A percentile compares a stretch with the other conserved stretches of the same genome.
Conservation (phyloP, 2,113 vertebrate species). For the Pollimyrus isidori region DNA sequence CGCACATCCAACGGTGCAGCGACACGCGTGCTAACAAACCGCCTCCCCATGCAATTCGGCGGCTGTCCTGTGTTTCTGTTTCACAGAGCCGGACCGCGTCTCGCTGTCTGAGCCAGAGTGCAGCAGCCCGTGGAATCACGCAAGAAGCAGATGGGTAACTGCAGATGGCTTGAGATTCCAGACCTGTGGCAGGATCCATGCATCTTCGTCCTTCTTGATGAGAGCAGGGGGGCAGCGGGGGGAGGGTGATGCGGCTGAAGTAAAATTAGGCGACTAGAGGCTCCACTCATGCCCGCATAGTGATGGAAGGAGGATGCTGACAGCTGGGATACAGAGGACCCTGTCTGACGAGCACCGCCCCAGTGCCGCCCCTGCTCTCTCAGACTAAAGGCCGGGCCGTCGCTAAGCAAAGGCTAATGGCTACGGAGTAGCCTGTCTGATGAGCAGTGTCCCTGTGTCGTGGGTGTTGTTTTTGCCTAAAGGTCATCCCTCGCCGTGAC, state of each 20-base stretch:
- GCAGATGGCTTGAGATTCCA: neutral
- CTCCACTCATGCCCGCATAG: neutral
- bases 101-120: neutral
- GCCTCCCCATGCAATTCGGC: neutral
- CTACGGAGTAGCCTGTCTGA: neutral
- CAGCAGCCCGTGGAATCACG: neutral
- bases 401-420: neutral
- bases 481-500: too few species aligned
- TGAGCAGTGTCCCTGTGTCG: too few species aligned
- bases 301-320: neutral
- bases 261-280: neutral
- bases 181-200: neutral
- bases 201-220: neutral
- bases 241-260: neutral
- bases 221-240: neutral
- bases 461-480: too few species aligned
- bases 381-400: neutral
- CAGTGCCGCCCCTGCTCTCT: neutral
- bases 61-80: neutral
- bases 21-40: neutral
- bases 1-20: neutral
- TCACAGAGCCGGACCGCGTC: neutral
- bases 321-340: neutral
- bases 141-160: neutral
- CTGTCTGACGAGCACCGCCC: neutral